phyloP scores from a whole-genome alignment of 2,797 vertebrate species.

The Catostomus latipinnis region DNA sequence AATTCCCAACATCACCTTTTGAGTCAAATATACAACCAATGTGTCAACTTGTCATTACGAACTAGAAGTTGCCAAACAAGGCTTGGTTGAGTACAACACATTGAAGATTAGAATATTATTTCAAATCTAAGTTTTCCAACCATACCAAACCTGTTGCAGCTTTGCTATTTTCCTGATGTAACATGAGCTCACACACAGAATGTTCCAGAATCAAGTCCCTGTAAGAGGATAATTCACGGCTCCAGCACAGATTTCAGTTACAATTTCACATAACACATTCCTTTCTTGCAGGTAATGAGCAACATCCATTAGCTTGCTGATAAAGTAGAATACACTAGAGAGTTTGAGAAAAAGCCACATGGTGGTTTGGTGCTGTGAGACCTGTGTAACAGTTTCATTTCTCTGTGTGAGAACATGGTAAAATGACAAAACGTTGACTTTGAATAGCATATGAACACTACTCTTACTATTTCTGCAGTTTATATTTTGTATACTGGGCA shows the following conservation, averaged over 20 bases:
- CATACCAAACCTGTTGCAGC: constrained; percentile 12
- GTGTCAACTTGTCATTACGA: no score
- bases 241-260: constrained; percentile 21
- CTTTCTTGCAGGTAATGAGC: constrained; percentile 64
- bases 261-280: constrained; percentile 68
- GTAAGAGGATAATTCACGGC: constrained; percentile 68
- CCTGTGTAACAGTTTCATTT: no score
- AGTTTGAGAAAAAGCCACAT: constrained; percentile 10
- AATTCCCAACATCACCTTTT: neutral
- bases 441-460: no score
- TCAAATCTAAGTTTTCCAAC: constrained; percentile 3
- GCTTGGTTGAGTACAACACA: neutral
- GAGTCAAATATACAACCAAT: neutral
- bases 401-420: no score
- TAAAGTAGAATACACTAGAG: constrained; percentile 50
- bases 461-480: no score
- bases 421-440: no score
- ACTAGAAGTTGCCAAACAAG: constrained; percentile 1
- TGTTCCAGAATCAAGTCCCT: constrained; percentile 65
- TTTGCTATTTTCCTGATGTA: constrained; percentile 24
- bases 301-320: constrained; percentile 60
- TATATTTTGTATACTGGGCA: no score
- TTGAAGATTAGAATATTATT: constrained; percentile 9
- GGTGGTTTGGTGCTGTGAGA: no score
- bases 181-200: constrained; percentile 46